Percentiles rank a stretch among this genome's conserved stretches.
These are phyloP conservation scores for Epizoanthus ramosus DNA, from an alignment of 92 coral and sea anemone genomes.

Conservation along the genomic window DNA sequence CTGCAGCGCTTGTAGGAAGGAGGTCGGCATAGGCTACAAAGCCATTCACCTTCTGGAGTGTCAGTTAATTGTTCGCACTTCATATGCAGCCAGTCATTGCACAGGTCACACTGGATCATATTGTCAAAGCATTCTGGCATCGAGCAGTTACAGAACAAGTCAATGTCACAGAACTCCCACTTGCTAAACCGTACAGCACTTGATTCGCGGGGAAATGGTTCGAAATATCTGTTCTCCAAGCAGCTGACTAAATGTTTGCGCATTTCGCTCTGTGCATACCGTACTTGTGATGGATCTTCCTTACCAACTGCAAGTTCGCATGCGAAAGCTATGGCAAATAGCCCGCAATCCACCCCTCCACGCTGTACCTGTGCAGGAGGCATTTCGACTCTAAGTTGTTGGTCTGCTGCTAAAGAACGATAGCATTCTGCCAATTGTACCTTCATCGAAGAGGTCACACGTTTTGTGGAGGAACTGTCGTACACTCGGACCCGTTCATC, in stretches of 20 bases:
- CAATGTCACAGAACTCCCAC: constrained; percentile 42
- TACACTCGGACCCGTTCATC: constrained; percentile 44
- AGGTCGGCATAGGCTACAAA: constrained; percentile 38
- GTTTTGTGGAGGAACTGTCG: constrained; percentile 40
- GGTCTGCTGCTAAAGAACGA: constrained; percentile 32
- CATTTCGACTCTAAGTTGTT: constrained; percentile 42
- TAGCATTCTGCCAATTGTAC: constrained; percentile 53
- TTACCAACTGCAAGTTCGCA: too few species aligned
- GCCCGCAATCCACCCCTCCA: too few species aligned
- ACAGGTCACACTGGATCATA: constrained; percentile 55
- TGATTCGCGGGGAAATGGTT: constrained; percentile 52
- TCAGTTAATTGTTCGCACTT: constrained; percentile 10
- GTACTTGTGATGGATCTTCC: too few species aligned
- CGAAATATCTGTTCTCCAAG: constrained; percentile 44
- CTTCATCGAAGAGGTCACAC: constrained; percentile 46
- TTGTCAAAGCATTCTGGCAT: constrained; percentile 60
- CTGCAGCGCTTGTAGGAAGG: not conserved
- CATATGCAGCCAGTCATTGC: constrained; percentile 49
- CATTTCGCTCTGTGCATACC: too few species aligned
- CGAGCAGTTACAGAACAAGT: constrained; percentile 50
- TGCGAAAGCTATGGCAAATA: too few species aligned
- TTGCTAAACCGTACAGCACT: constrained; percentile 20
- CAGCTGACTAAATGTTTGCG: not conserved
- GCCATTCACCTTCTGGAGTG: constrained; percentile 22
- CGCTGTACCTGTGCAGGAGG: too few species aligned